Base-by-base conservation (phyloP, 2,888 invertebrate species). In the Pocota personata region DNA sequence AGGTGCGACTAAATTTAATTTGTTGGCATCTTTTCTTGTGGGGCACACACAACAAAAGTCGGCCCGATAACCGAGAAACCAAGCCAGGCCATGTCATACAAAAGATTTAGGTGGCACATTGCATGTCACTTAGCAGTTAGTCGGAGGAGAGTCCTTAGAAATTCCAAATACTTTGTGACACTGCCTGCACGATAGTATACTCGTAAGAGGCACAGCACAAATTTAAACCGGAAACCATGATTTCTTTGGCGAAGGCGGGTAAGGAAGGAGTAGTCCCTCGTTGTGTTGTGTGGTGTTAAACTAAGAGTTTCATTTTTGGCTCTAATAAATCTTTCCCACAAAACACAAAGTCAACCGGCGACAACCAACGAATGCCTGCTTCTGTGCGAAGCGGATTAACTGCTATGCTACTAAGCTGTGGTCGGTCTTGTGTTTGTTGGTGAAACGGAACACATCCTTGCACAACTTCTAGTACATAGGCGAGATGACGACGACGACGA, bases 101-200 rank as follows among this genome's bases (percentile, higher is more conserved):
- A 71, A 79, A 83, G 79, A 84, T 80, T 84, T 76, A 73, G 80
- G 80, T 79, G 69, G 75, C 84, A 84, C 80, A 80, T 84, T 79
- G 84, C 80, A 84, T 84, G 84, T 76, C 80, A 71, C 64, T 71
- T 75, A 62, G 79, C 67, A 79, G 84, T 84, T 84, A 75, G 73
- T 37, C 73, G 66, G 43, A 7, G 52, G 43, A 52, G 82, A 71
- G 77, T 77, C 82, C 77, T 64, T 82, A 58, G 71, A 50, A 72
- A 72, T 55, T 67, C 73, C 27, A 58, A 71, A 72, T 58, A 67
- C 52, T 78, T 83, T 83, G 72, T 72, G 77, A 78, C 82, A 77
- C 60, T 62, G n/a, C n/a, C 46, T 52, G 77, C 69, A 71, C 77
- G 76, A 69, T 64, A n/a, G n/a, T n/a, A n/a, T n/a, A 57, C 43